Evolutionary conservation across 1,140 invertebrate species (phyloP), one percentile per base, ranked within the genome.

Genomic region (Drosophila persimilis): DNA sequence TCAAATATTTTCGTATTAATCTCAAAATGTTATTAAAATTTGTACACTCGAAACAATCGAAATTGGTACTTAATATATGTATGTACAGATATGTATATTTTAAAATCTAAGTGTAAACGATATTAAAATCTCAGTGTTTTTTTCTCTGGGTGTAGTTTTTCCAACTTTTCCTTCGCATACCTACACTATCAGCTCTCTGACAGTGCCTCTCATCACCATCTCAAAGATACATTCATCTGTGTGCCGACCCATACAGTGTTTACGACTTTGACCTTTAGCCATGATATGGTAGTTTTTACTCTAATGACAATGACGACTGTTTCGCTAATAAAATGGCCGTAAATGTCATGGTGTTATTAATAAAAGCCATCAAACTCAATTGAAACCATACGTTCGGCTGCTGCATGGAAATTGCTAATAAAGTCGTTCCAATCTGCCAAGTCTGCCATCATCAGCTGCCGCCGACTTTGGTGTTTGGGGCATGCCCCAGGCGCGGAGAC

Each of bases 181-280:
- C 31, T 31, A 24, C 44, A 39, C 5, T 41, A 46, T 39, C 26
- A 41, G 46, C 46, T 60, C 17, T 15, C 31, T 17, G 17, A 17
- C 57, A 52, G 60, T 71, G 69, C 11, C 47, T 45, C 55, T 46
- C 62, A 51, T 56, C 46, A 41, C 53, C 35, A 74, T 65, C 44
- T 71, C 65, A 65, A 39, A 47, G 60, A 56, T 60, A 50, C 44
- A 55, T 51, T 5, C 4, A 26, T 26, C 48, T 73, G 70, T 64
- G 3, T 24, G 24, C 24, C 24, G 24, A 2, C 8, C 69, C 55
- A 57, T 58, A 43, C 26, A 63, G 56, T 62, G 59, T 86, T 86
- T 81, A 86, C 73, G 81, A 67, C 81, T 81, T 81, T 78, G 83
- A 86, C 73, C 81, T 88, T 86, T 86, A 58, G 48, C 72, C 50